Percentiles rank a stretch among this genome's conserved stretches.
These are phyloP conservation scores for Napeogenes sylphis DNA, from an alignment of 2,888 invertebrate genomes.

Conservation along the genomic window DNA sequence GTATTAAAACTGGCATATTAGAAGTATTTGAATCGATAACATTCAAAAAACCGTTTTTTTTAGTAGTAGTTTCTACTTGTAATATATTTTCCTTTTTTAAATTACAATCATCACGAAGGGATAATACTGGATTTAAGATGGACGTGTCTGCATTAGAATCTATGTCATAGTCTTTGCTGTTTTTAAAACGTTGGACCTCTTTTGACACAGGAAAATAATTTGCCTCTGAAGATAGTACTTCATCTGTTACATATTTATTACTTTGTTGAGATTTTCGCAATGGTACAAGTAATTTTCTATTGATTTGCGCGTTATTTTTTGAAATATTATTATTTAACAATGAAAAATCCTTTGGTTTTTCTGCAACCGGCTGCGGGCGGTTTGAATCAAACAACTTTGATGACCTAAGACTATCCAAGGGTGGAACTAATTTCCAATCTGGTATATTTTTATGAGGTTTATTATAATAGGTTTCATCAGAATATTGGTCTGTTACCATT, in stretches of 20 bases:
- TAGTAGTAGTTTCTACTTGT: neutral
- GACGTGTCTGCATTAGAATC: neutral
- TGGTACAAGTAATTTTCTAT: too few species aligned
- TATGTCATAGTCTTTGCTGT: neutral
- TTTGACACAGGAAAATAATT: neutral
- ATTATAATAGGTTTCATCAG: neutral
- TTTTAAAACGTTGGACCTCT: neutral
- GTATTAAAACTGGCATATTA: neutral
- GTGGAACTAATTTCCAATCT: neutral
- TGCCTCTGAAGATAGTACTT: too few species aligned
- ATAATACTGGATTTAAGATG: neutral
- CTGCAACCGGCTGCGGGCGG: neutral
- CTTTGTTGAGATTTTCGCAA: too few species aligned
- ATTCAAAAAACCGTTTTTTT: neutral
- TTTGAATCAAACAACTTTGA: neutral
- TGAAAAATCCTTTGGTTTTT: neutral
- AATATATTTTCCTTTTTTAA: neutral
- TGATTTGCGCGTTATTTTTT: too few species aligned
- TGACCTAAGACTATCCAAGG: neutral
- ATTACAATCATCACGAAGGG: neutral
- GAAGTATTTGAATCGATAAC: neutral
- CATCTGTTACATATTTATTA: too few species aligned
- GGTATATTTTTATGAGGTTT: neutral
- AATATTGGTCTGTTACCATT: constrained; percentile 3
- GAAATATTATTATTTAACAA: neutral